These are phyloP conservation scores for Circaetus cinerascens DNA, from an alignment of 2,113 vertebrate species.

Conservation along the genomic window DNA sequence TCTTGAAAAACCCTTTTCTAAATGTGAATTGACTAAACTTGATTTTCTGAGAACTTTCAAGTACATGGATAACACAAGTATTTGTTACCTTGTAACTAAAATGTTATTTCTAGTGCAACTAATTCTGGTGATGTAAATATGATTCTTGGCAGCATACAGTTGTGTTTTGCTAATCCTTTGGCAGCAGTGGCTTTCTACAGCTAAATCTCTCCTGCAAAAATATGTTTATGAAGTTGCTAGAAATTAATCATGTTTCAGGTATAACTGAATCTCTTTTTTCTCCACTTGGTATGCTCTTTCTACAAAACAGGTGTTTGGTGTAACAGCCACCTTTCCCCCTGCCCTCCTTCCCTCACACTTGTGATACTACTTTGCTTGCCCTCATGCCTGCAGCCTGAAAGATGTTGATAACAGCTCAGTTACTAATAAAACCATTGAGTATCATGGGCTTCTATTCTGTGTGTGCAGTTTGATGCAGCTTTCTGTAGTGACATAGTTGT, in stretches of 20 bases:
- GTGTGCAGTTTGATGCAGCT: not conserved
- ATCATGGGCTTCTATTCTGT: accelerated
- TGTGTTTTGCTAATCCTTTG: not conserved
- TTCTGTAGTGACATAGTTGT: not conserved
- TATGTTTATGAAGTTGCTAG: not conserved
- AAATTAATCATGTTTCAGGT: not conserved
- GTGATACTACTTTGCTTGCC: not conserved
- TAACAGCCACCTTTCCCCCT: not conserved
- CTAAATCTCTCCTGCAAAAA: not conserved
- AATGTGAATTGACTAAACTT: not conserved
- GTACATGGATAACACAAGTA: not conserved
- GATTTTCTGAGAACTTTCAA: not conserved
- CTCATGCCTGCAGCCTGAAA: not conserved
- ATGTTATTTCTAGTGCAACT: not conserved
- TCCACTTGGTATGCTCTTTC: not conserved
- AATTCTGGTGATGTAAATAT: accelerated
- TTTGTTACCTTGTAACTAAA: not conserved
- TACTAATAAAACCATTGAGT: not conserved
- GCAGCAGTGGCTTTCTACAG: not conserved
- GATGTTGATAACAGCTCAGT: not conserved
- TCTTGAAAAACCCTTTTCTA: not conserved
- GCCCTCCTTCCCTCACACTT: not conserved
- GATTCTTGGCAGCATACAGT: not conserved
- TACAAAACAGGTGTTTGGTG: not conserved
- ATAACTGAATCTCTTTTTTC: not conserved